Conservation (phyloP, 2,888 invertebrate species). For the Bimastos eiseni region DNA sequence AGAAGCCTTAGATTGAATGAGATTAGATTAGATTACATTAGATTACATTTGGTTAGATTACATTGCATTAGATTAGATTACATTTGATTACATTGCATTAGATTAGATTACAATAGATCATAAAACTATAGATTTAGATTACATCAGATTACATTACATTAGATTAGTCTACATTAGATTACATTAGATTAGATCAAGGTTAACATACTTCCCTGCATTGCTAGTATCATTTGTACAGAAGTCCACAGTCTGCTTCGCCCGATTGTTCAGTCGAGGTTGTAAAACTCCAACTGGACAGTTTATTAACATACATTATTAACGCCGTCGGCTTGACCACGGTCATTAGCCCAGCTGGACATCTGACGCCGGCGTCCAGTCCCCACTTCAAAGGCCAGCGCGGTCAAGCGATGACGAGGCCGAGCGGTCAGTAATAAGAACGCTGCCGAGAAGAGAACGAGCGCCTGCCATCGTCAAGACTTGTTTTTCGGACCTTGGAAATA, state of each 20-base stretch:
- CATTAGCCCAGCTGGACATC: constrained; percentile 13
- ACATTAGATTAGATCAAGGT: too few species aligned
- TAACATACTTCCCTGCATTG: too few species aligned
- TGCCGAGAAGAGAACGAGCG: not conserved
- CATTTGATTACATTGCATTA: too few species aligned
- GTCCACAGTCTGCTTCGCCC: not conserved
- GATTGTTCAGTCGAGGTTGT: not conserved
- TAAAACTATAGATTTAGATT: too few species aligned
- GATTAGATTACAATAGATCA: too few species aligned
- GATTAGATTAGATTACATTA: too few species aligned
- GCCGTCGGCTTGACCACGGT: constrained; percentile 5
- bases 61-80: too few species aligned
- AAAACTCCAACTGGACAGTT: not conserved
- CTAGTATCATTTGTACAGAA: not conserved
- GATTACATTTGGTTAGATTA: too few species aligned
- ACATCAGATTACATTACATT: too few species aligned
- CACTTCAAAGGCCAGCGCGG: not conserved
- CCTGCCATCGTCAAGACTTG: not conserved
- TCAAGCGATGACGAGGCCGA: not conserved
- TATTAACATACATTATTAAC: not conserved
- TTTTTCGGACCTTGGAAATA: not conserved
- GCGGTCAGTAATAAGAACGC: not conserved
- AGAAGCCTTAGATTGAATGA: too few species aligned
- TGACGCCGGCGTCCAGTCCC: not conserved
- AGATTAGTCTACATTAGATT: too few species aligned